Conservation (phyloP, 2,113 vertebrate genomes). For the Brachionichthys hirsutus region DNA sequence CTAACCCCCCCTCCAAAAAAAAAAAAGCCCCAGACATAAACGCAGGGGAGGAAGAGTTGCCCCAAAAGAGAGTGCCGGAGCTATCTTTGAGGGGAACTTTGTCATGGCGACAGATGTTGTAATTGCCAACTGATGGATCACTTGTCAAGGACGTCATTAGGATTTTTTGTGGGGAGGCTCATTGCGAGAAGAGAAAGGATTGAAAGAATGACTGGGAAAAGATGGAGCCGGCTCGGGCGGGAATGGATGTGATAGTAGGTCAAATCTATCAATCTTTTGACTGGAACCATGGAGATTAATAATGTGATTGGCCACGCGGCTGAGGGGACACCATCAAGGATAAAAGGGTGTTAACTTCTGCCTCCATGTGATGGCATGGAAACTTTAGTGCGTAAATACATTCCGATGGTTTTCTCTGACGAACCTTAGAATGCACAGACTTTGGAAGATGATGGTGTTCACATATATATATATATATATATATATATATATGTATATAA, state of each 20-base stretch:
- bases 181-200: slow-evolving; percentile 61
- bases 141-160: slow-evolving; percentile 78
- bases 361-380: slow-evolving; percentile 50
- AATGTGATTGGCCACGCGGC: slow-evolving; percentile 75
- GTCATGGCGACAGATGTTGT: slow-evolving; percentile 83
- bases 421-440: slow-evolving; percentile 15
- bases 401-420: slow-evolving; percentile 17
- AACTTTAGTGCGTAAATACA: slow-evolving; percentile 35
- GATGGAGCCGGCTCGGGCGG: slow-evolving; percentile 53
- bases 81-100: slow-evolving; percentile 73
- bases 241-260: slow-evolving; percentile 61
- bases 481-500: no score
- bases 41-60: slow-evolving; percentile 64
- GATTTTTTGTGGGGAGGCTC: slow-evolving; percentile 55
- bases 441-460: no score
- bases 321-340: slow-evolving; percentile 58
- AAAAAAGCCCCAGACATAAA: slow-evolving; percentile 69
- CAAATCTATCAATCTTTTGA: slow-evolving; percentile 72
- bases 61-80: slow-evolving; percentile 60
- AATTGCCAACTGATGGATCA: slow-evolving; percentile 85
- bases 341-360: slow-evolving; percentile 48
- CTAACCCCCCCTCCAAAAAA: no score
- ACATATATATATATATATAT: no score
- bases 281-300: slow-evolving; percentile 67
- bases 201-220: slow-evolving; percentile 65